phyloP scores from a whole-genome alignment of 2,113 vertebrate species.

The Rhinogobius similis region DNA sequence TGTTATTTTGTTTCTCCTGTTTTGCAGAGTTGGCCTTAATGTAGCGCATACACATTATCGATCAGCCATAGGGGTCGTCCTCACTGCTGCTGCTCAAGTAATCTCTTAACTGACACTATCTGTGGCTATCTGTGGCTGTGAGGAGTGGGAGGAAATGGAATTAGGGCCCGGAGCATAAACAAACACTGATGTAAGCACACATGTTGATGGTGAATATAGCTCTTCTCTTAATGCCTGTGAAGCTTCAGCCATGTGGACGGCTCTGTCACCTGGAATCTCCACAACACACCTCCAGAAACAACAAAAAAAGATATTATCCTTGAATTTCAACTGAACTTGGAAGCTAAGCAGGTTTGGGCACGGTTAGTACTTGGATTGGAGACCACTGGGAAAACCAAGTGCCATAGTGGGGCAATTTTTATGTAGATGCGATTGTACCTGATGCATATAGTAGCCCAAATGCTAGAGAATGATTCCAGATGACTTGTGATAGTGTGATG shows the following conservation, averaged over 20 bases:
- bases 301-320: background rate
- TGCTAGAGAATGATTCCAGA: background rate
- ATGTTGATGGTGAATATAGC: background rate
- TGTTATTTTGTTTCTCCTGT: background rate
- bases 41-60: constrained; percentile 18
- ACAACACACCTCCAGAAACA: background rate
- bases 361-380: too few species aligned
- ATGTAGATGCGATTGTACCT: too few species aligned
- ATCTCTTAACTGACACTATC: constrained; percentile 27
- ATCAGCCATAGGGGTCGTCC: constrained; percentile 17
- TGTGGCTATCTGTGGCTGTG: constrained; percentile 3
- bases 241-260: background rate
- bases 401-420: too few species aligned
- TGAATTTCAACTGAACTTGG: too few species aligned
- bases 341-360: too few species aligned
- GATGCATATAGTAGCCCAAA: background rate
- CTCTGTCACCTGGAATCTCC: background rate
- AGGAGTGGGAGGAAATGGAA: constrained; percentile 18
- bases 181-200: constrained; percentile 19
- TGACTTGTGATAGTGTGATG: background rate
- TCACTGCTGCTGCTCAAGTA: constrained; percentile 14
- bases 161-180: constrained; percentile 38
- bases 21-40: background rate
- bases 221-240: background rate
- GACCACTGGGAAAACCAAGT: too few species aligned